These are phyloP conservation scores for Marisa cornuarietis DNA, from an alignment of 1,140 invertebrate genomes.

Conservation along the genomic window DNA sequence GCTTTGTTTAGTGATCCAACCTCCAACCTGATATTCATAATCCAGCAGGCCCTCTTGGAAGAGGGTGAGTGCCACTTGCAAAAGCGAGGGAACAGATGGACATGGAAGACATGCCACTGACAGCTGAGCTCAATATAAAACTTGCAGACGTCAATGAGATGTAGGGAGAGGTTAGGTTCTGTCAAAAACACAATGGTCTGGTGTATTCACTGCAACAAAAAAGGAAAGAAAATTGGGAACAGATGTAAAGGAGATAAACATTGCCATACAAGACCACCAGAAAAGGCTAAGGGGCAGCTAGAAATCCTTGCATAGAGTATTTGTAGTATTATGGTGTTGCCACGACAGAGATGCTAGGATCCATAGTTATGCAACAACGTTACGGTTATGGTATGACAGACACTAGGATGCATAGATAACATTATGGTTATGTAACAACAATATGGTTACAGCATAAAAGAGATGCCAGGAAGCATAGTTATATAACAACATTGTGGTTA, in stretches of 20 bases:
- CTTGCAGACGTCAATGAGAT: neutral
- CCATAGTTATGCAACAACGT: too few relatives aligned
- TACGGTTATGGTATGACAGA: too few relatives aligned
- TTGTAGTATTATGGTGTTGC: too few relatives aligned
- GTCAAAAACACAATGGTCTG: neutral
- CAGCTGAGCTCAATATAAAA: neutral
- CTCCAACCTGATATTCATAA: conserved; percentile 1
- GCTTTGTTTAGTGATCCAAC: too few relatives aligned
- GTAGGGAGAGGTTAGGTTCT: neutral
- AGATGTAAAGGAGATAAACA: neutral
- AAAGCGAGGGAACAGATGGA: neutral
- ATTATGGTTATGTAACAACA: too few relatives aligned
- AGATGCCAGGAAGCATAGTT: too few relatives aligned
- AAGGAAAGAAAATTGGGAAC: neutral
- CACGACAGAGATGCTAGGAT: too few relatives aligned
- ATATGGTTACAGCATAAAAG: too few relatives aligned
- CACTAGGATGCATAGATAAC: too few relatives aligned
- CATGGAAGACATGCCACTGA: neutral
- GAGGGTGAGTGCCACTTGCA: neutral
- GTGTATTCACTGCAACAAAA: neutral
- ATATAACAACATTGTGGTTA: too few relatives aligned
- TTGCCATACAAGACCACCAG: neutral
- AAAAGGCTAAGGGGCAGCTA: too few relatives aligned
- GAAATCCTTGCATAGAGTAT: too few relatives aligned
- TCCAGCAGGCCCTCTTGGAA: neutral